A percentile compares a stretch with the other conserved stretches of the same genome.
Evolutionary conservation across 2,113 vertebrate genomes (phyloP).

Genomic region (Urocitellus parryii): DNA sequence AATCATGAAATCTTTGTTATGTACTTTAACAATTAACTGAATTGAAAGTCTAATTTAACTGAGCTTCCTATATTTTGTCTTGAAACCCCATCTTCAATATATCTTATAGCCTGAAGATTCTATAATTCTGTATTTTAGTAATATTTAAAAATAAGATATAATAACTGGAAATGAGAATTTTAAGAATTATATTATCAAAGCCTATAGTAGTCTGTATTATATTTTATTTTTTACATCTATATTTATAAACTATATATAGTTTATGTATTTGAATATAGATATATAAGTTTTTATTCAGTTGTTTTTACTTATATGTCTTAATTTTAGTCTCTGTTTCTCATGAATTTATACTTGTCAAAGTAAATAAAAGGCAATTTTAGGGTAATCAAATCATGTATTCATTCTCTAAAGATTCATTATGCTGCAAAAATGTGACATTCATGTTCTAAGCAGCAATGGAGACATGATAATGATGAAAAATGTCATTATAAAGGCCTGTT

Average conservation of each 20-base stretch:
- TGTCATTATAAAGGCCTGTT: no score
- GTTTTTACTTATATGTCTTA: neutral
- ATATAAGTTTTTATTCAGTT: neutral
- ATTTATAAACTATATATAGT: neutral
- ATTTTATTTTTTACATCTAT: neutral
- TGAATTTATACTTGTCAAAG: neutral
- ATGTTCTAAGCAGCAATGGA: neutral
- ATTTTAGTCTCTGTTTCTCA: conserved; percentile 7
- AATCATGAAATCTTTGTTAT: neutral
- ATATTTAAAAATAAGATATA: neutral
- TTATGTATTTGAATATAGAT: no score
- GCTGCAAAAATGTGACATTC: neutral
- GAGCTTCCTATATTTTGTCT: neutral
- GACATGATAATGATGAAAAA: no score
- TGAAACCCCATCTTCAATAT: neutral
- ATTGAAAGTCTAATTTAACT: conserved; percentile 52
- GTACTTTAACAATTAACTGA: neutral
- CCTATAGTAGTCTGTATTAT: neutral
- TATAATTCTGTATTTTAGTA: conserved; percentile 38
- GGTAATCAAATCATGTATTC: neutral
- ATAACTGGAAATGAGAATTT: neutral
- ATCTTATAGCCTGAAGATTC: neutral
- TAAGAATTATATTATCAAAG: conserved; percentile 10
- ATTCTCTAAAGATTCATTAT: neutral
- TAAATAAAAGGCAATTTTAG: conserved; percentile 5